Conservation (phyloP, 2,797 vertebrate species). For the Xiphorhynchus erythropygius region DNA sequence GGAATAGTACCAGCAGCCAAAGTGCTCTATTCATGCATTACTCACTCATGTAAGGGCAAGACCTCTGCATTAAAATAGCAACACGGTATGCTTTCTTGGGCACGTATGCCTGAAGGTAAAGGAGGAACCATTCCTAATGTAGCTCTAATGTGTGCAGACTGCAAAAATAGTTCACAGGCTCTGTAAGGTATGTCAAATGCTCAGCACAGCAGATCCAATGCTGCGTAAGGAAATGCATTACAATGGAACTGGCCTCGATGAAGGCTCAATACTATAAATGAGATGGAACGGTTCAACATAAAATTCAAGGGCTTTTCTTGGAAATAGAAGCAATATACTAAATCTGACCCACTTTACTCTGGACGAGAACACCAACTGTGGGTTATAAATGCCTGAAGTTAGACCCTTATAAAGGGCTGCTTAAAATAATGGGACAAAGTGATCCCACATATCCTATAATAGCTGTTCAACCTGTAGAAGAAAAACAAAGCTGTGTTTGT, state of each 20-base stretch:
- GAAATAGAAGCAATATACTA: neutral
- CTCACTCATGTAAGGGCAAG: neutral
- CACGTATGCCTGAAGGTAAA: neutral
- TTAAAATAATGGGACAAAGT: neutral
- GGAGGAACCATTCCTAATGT: neutral
- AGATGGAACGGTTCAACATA: neutral
- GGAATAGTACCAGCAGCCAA: neutral
- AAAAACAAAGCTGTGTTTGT: neutral
- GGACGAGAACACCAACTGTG: neutral
- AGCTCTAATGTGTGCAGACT: neutral
- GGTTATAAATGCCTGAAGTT: neutral
- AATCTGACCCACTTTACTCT: neutral
- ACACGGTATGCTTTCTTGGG: neutral
- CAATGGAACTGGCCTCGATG: neutral
- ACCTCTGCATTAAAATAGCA: constrained; percentile 27
- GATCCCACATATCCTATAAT: neutral
- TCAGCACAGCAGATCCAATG: neutral
- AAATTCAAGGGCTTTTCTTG: neutral
- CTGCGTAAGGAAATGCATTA: neutral
- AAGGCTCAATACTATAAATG: neutral
- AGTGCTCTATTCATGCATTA: neutral
- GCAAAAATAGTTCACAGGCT: neutral
- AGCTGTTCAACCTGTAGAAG: neutral
- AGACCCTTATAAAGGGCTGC: neutral
- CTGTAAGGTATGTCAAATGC: neutral